Evolutionary conservation across 2,113 vertebrate species (phyloP).

Genomic region (Physeter macrocephalus): DNA sequence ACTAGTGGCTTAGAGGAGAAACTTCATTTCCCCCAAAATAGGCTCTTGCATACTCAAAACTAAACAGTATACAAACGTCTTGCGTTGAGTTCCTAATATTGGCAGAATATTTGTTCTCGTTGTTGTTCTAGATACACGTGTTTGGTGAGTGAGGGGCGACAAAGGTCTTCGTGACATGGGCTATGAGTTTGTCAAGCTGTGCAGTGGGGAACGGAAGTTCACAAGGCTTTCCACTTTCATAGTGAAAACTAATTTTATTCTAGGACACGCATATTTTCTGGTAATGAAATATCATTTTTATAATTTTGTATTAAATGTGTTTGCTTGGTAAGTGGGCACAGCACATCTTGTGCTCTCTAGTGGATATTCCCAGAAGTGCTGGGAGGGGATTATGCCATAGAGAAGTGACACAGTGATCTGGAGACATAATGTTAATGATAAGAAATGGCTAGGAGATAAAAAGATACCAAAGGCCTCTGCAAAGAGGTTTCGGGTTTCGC

Average conservation of each 20-base stretch:
- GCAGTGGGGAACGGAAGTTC: not conserved
- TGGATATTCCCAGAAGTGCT: not conserved
- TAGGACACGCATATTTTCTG: not conserved
- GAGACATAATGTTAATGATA: not conserved
- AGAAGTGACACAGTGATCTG: not conserved
- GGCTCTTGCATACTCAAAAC: not conserved
- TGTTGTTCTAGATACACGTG: constrained; percentile 68
- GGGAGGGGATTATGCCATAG: not conserved
- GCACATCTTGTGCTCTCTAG: not conserved
- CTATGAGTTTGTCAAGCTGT: not conserved
- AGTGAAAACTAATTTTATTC: not conserved
- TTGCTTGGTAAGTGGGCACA: not conserved
- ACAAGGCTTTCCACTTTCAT: no score
- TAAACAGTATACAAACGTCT: not conserved
- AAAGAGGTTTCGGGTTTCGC: not conserved
- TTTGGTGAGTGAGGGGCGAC: constrained; percentile 40
- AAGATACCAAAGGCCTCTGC: not conserved
- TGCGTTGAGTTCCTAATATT: not conserved
- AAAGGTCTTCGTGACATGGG: not conserved
- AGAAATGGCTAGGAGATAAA: not conserved
- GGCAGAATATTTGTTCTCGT: constrained; percentile 24
- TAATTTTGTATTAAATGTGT: constrained; percentile 8
- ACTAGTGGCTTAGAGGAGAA: not conserved
- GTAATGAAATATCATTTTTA: not conserved
- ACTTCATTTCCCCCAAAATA: not conserved